Evolutionary conservation across 2,888 invertebrate species (phyloP).

Genomic region (Ryuthela nishihirai): DNA sequence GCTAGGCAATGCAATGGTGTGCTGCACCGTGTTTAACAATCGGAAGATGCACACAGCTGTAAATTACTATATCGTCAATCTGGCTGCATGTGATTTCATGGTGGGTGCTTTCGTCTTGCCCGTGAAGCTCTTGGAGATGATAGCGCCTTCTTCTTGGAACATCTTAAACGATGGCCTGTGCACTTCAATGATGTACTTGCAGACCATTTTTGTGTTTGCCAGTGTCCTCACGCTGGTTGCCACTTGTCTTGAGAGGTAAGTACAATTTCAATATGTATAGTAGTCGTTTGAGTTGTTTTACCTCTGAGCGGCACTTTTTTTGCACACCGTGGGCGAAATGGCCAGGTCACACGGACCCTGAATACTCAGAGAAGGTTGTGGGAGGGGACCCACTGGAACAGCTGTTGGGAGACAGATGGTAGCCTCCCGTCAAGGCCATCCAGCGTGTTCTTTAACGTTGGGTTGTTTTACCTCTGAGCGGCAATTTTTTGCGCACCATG

Average conservation of each 20-base stretch:
- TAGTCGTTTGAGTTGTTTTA: too few relatives aligned
- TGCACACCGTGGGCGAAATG: too few relatives aligned
- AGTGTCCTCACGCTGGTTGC: constrained; percentile 53
- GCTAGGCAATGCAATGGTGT: constrained; percentile 51
- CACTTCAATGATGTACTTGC: constrained; percentile 49
- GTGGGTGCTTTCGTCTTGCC: constrained; percentile 53
- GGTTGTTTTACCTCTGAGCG: too few relatives aligned
- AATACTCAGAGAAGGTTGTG: too few relatives aligned
- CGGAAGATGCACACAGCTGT: constrained; percentile 54
- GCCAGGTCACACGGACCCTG: too few relatives aligned
- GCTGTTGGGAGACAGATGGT: too few relatives aligned
- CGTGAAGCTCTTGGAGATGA: constrained; percentile 52
- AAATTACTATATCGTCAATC: constrained; percentile 54
- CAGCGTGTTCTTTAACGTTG: too few relatives aligned
- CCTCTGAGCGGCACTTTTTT: too few relatives aligned
- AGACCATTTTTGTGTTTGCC: constrained; percentile 54
- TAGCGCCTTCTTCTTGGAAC: constrained; percentile 50
- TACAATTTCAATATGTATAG: too few relatives aligned
- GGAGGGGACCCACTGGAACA: too few relatives aligned
- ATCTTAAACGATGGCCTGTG: constrained; percentile 51
- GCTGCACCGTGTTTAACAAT: constrained; percentile 51
- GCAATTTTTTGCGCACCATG: too few relatives aligned
- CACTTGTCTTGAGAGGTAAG: constrained; percentile 54
- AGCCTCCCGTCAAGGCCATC: too few relatives aligned
- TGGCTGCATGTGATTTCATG: constrained; percentile 52